Base-by-base conservation (phyloP, 2,113 vertebrate species). In the Opisthocomus hoazin region DNA sequence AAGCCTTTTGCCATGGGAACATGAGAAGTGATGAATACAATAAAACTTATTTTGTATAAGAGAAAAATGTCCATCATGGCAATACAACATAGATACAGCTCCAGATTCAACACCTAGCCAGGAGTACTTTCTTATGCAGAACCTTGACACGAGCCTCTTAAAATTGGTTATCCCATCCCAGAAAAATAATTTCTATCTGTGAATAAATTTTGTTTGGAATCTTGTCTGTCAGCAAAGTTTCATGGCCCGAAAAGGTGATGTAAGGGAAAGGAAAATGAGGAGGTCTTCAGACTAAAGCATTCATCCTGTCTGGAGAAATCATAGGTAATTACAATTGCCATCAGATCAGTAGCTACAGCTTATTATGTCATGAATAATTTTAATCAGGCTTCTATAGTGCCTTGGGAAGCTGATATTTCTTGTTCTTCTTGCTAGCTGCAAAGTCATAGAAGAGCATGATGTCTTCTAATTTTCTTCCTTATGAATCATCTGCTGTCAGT, bases 351-450 rank as follows among this genome's bases (percentile, higher is more conserved):
- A 92, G 56, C 48, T 90, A 48, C 48, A 79, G 80, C 61, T 96
- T 39, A 92, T 93, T 94, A 79, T 34, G 34, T 81, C 63, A 80
- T 93, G 75, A 96, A 95, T 76, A 63, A 87, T 84, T 94, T 97
- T 89, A 79, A 80, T 80, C 91, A 69, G 46, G 57, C 60, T 85
- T 92, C 66, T 83, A 5, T 29, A 63, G 26, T 2, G 14, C 92
- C 95, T 96, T 56, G 36, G 54, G 86, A 96, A 95, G 84, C 82
- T 73, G 80, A 87, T 71, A 69, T 78, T 84, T 84, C 82, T 96
- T 89, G 85, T 88, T 87, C 56, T 96, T 87, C 85, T 88, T 94
- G 90, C 82, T 84, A 27, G 63, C 64, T 94, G 58, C 57, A 68
- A 51, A 93, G 63, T 76, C 88, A 53, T 65, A 65, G 82, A 94